Conservation (phyloP, 2,113 vertebrate genomes). For the Phoxinus phoxinus region DNA sequence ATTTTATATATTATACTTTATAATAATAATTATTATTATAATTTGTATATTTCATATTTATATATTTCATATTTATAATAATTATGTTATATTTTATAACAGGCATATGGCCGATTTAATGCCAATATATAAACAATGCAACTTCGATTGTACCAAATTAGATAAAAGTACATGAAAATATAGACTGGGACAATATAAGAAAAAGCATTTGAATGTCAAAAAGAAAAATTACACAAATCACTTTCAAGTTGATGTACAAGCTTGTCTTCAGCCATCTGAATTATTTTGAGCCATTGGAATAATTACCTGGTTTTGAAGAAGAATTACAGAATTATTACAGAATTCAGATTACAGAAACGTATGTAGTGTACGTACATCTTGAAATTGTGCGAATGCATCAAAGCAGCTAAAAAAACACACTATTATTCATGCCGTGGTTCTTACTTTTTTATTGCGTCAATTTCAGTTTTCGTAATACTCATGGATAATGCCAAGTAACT, state of each 20-base stretch:
- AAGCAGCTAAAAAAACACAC: background rate
- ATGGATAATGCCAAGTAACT: constrained; percentile 29
- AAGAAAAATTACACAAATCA: background rate
- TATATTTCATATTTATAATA: background rate
- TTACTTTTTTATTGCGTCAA: constrained; percentile 18
- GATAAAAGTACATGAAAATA: background rate
- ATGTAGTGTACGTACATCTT: background rate
- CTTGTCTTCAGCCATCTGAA: background rate
- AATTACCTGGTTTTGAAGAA: background rate
- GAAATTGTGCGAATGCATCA: background rate
- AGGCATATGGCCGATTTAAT: background rate
- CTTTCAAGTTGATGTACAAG: background rate
- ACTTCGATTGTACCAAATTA: background rate
- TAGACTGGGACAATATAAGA: background rate
- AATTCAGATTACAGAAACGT: background rate
- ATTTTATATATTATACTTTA: too few relatives aligned
- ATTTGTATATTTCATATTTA: background rate
- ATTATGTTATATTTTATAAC: too few relatives aligned
- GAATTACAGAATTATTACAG: too few relatives aligned
- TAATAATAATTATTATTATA: too few relatives aligned
- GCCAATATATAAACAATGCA: background rate
- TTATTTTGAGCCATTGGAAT: background rate
- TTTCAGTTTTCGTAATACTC: constrained; percentile 20
- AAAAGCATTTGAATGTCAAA: background rate
- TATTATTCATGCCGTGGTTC: background rate